phyloP scores from a whole-genome alignment of 2,113 vertebrate genomes.

The Sphaerodactylus townsendi region DNA sequence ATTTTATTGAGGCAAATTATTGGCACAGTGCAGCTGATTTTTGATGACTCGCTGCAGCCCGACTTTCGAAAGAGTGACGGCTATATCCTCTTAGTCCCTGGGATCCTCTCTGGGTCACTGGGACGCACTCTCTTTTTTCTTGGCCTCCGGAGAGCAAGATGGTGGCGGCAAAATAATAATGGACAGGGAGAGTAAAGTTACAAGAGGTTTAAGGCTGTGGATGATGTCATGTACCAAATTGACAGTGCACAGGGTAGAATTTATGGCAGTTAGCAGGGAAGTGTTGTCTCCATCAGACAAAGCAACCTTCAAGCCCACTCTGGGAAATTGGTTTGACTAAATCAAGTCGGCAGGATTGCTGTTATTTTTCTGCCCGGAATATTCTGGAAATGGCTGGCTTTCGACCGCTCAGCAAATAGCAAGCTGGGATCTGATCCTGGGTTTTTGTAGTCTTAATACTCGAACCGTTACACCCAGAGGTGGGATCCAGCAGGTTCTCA shows the following conservation, averaged over 20 bases:
- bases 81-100: conserved; percentile 51
- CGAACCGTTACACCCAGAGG: no score
- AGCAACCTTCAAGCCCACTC: conserved; percentile 29
- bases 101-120: conserved; percentile 24
- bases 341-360: not conserved
- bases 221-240: conserved; percentile 4
- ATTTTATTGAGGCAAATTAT: conserved; percentile 38
- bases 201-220: conserved; percentile 11
- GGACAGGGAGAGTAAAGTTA: conserved; percentile 33
- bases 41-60: conserved; percentile 62
- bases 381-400: no score
- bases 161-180: conserved; percentile 27
- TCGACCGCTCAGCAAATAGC: no score
- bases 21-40: conserved; percentile 30
- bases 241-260: conserved; percentile 31
- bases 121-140: conserved; percentile 26
- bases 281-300: conserved; percentile 26
- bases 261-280: conserved; percentile 29
- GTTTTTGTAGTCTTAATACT: no score
- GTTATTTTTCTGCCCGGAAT: conserved; percentile 25
- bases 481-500: no score
- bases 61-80: conserved; percentile 54
- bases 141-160: conserved; percentile 14
- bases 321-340: not conserved
- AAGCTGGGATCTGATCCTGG: no score